Conservation (phyloP, 37 sponge, comb jelly and placozoan genomes). For the Corticium candelabrum region DNA sequence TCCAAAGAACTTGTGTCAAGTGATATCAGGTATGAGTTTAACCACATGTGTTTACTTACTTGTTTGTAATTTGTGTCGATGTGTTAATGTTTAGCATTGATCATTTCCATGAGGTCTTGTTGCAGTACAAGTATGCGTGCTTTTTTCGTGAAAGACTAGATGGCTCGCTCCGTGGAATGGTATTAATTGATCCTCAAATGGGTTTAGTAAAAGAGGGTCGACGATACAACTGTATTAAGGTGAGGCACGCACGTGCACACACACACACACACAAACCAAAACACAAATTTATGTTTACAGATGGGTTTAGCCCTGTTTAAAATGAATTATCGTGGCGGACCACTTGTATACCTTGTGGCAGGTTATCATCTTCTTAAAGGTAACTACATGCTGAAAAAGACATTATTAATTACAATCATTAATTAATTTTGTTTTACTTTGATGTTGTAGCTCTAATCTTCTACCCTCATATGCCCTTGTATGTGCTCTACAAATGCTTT, state of each 20-base stretch:
- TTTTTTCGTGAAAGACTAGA: constrained; percentile 50
- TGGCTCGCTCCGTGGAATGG: constrained; percentile 64
- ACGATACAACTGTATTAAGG: constrained; percentile 36
- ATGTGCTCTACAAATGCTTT: constrained; percentile 43
- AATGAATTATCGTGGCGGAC: constrained; percentile 46
- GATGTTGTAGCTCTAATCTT: not conserved
- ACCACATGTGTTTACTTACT: no score
- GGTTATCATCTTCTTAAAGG: constrained; percentile 33
- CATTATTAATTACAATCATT: no score
- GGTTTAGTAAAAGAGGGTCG: constrained; percentile 12
- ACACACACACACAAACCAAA: not conserved
- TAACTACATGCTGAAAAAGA: not conserved
- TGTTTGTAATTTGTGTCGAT: no score
- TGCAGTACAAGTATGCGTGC: constrained; percentile 37
- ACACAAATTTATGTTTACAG: not conserved
- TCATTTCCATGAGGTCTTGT: constrained; percentile 27
- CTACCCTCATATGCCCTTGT: constrained; percentile 45
- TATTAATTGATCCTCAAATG: constrained; percentile 23
- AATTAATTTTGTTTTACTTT: not conserved
- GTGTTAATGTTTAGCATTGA: constrained; percentile 29
- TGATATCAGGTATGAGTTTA: not conserved
- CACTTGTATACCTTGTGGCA: constrained; percentile 33
- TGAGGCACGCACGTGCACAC: not conserved
- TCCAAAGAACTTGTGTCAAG: not conserved
- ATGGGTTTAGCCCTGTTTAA: constrained; percentile 49